phyloP scores from a whole-genome alignment of 2,113 vertebrate genomes.

The Sporophila hypoxantha region DNA sequence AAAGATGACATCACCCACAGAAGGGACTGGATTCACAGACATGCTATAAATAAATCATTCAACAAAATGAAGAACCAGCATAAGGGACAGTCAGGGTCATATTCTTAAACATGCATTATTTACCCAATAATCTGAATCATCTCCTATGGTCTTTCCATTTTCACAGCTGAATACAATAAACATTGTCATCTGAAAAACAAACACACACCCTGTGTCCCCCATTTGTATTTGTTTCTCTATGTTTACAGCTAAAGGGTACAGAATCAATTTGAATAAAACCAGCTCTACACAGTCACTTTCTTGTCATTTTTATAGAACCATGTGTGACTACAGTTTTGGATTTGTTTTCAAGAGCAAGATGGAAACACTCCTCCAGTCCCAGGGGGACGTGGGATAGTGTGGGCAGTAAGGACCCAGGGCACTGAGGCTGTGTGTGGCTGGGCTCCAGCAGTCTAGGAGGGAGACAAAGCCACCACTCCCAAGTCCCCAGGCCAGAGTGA shows the following conservation, averaged over 20 bases:
- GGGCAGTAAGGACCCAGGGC: background rate
- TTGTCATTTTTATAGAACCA: background rate
- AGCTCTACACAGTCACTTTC: background rate
- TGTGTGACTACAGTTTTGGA: accelerated
- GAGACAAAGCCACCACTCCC: background rate
- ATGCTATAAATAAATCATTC: constrained; percentile 19
- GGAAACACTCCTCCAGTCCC: background rate
- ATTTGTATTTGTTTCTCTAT: background rate
- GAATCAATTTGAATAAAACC: background rate
- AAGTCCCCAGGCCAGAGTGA: background rate
- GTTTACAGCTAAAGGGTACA: background rate
- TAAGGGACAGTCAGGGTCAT: background rate
- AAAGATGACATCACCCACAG: constrained; percentile 31
- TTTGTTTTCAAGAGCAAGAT: background rate
- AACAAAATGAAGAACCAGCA: background rate
- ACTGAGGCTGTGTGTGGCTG: background rate
- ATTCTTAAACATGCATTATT: constrained; percentile 11
- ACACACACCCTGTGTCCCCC: accelerated
- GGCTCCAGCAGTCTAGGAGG: background rate
- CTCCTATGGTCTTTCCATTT: background rate
- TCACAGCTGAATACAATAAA: background rate
- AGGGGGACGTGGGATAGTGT: background rate
- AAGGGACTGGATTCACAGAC: background rate
- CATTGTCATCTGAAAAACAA: background rate
- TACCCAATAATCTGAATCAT: background rate